Evolutionary conservation across 1,140 invertebrate species (phyloP).

Genomic region (Drosophila baimaii): DNA sequence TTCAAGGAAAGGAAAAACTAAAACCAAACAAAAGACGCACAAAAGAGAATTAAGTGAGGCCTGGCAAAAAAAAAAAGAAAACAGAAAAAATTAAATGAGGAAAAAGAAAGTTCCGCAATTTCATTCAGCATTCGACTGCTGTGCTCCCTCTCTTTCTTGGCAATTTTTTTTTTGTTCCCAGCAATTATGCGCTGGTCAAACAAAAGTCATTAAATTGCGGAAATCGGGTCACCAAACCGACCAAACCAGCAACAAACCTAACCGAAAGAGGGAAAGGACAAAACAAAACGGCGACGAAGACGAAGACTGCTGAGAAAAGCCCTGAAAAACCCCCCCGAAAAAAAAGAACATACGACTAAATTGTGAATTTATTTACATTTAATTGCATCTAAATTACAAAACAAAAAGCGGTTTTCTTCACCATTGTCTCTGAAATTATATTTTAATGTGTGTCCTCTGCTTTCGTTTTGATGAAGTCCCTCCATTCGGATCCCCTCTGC

Average conservation of each 20-base stretch:
- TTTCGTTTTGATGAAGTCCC: slow-evolving; percentile 60
- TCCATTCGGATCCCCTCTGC: neutral
- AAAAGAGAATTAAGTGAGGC: slow-evolving; percentile 39
- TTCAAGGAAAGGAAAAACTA: slow-evolving; percentile 58
- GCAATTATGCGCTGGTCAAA: slow-evolving; percentile 78
- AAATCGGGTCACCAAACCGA: slow-evolving; percentile 78
- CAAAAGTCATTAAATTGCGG: slow-evolving; percentile 81
- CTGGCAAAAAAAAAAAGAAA: slow-evolving; percentile 7
- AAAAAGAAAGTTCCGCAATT: slow-evolving; percentile 66
- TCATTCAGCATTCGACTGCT: slow-evolving; percentile 61
- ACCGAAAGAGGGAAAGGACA: slow-evolving; percentile 29
- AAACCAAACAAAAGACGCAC: slow-evolving; percentile 43
- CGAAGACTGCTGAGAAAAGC: slow-evolving; percentile 28
- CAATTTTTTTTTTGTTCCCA: slow-evolving; percentile 53
- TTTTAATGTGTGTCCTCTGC: slow-evolving; percentile 69
- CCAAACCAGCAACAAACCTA: slow-evolving; percentile 38
- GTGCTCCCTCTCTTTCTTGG: slow-evolving; percentile 12
- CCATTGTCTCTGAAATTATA: slow-evolving; percentile 55
- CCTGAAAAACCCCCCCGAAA: slow-evolving; percentile 31
- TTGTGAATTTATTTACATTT: slow-evolving; percentile 82
- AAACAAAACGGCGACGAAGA: slow-evolving; percentile 19
- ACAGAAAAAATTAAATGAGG: slow-evolving; percentile 19
- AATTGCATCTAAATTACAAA: slow-evolving; percentile 80
- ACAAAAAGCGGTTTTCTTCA: slow-evolving; percentile 48
- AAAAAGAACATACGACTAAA: slow-evolving; percentile 69